Base-by-base conservation (phyloP, 2,888 invertebrate species). In the Drosophila prostipennis region DNA sequence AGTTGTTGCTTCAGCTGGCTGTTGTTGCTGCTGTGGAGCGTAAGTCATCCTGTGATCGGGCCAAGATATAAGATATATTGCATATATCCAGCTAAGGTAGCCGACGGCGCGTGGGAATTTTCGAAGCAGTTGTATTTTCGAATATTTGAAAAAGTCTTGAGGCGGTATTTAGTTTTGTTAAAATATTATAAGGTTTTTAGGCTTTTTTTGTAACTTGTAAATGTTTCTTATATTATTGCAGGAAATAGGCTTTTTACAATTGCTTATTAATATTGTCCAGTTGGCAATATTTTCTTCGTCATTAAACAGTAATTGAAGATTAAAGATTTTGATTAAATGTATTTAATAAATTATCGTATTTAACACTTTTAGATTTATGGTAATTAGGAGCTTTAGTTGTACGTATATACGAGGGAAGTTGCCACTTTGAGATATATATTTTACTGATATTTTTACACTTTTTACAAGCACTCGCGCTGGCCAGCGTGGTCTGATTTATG, bases 101-200 rank as follows among this genome's bases (percentile, higher is more conserved):
- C 79, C 83, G 86, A 72, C 77, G 80, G 48, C 69, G 77, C 73
- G 75, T 83, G 75, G 73, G 77, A 80, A 79, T 60, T 72, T 11
- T 39, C 42, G 16, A 45, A 29, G 32, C 8, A 34, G 23, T 19
- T 36, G 32, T 32, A 14, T 63, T 58, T 37, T 14, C 10, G n/a
- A 43, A 54, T 8, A 14, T 26, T 26, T 26, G 26, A 14, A 10
- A 6, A 36, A 8, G 36, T 36, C 34, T 37, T 26, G 11, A 8
- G 23, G 23, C 11, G 13, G 34, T 13, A 48, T 36, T 13, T 46
- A 14, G 26, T 57, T 37, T 11, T 3, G 7, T 8, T n/a, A 29
- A 19, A 26, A 19, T 7, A 19, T 39, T 16, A 48, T 1, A n/a
- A 8, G 8, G 5, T 23, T 23, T 6, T 36, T 16, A 6, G 34